Base-by-base conservation (phyloP, 2,888 invertebrate species). In the Xanthia icteritia region DNA sequence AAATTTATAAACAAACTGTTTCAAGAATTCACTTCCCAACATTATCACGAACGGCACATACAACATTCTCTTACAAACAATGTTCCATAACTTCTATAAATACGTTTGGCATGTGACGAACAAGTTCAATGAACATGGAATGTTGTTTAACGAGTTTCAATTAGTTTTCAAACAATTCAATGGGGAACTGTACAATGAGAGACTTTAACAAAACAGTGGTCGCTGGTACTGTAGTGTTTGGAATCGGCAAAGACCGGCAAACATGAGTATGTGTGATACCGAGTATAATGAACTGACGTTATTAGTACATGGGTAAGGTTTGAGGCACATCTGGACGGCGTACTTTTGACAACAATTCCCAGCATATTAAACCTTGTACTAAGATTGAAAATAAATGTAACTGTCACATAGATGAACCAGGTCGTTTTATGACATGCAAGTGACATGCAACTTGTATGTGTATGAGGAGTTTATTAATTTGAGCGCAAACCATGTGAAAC, bases 61-160 rank as follows among this genome's bases (percentile, higher is more conserved):
- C n/a, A 63, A 70, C 17, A 69, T 83, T 76, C 27, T n/a, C 48
- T 27, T 9, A 23, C 48, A 56, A 69, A 73, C 61, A 84, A 61
- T n/a, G 56, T 60, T 58, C 23, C 64, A 60, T 76, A 74, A n/a
- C 64, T 72, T 69, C 73, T 72, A 80, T 64, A 71, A 79, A 79
- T 45, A 83, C 31, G 4, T 71, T 75, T 51, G 54, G 15, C 27
- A 69, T 73, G 54, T 67, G 65, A 73, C 42, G 39, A 56, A 63
- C 72, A 67, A 64, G 66, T 79, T 42, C 36, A 61, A 11, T 5
- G 27, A 51, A 69, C 68, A 74, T 56, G 63, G 70, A 71, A 66
- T 70, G 66, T 58, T 70, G 84, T 73, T 74, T 66, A 70, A 73
- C 3, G 54, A 66, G 65, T 79, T 83, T 86, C 73, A 86, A 84